Base-by-base conservation (phyloP, 2,888 invertebrate species). In the Penaeus monodon region DNA sequence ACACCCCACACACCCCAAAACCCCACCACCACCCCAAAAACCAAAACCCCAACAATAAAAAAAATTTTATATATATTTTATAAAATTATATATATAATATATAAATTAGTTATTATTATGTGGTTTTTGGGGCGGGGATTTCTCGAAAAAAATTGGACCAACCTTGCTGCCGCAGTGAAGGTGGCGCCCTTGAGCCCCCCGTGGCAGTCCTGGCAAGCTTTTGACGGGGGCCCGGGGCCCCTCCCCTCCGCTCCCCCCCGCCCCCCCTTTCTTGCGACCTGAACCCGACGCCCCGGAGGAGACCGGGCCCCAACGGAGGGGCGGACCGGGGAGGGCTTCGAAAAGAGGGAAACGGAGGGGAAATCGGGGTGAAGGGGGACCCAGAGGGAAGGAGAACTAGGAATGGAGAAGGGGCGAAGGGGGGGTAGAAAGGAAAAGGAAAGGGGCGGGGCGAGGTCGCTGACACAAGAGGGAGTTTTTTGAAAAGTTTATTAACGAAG, bases 391-490 rank as follows among this genome's bases (percentile, higher is more conserved):
- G 70, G 20, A 24, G 70, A 17, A 70, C 14, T 14, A 22, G 70
- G 4, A 4, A n/a, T 3, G 65, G 49, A 44, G 66, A 77, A 57
- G 38, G 57, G 57, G 49, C 8, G 77, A 78, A 22, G 49, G 27
- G 27, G 68, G 22, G 44, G 78, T 38, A 7, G 68, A 49, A 4
- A 64, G 81, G 2, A 33, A 14, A 80, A 17, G 57, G 65, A 49
- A 38, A 38, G 44, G 68, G 81, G 64, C 3, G 70, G 57, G 12
- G 78, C 82, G 24, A 64, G 77, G 70, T 44, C 49, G 27, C 33
- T 86, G 38, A 64, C 49, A 12, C 63, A 63, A 17, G 57, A 63
- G 29, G 86, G 82, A 81, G 77, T 78, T 49, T 70, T n/a, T 86
- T 33, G 82, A 86, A 12, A 38, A 65, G 7, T 82, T 86, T 68